phyloP scores from a whole-genome alignment of 1,140 invertebrate species.

The Cotesia typhae region DNA sequence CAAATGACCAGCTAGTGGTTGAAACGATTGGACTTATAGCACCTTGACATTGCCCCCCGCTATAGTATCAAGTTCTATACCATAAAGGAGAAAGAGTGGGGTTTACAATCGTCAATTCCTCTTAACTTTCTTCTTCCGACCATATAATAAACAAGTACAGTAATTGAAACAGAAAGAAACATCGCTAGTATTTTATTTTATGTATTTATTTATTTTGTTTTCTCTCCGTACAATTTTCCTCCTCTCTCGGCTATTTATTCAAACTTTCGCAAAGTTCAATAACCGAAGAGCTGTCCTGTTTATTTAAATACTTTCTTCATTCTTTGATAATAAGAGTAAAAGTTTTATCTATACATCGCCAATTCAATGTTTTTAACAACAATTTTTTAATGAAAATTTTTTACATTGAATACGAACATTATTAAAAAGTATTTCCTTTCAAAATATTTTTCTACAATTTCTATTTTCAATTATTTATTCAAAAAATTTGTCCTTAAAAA shows the following conservation, averaged over 20 bases:
- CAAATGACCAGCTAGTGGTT: conserved; percentile 56
- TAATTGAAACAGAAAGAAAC: conserved; percentile 5
- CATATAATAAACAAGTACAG: conserved; percentile 3
- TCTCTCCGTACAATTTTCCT: background rate
- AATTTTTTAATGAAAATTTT: background rate
- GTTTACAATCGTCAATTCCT: conserved; percentile 21
- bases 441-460: too few relatives aligned
- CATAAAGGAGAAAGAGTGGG: conserved; percentile 36
- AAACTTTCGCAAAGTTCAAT: conserved; percentile 24
- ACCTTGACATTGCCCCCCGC: conserved; percentile 66
- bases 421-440: too few relatives aligned
- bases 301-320: conserved; percentile 19
- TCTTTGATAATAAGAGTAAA: conserved; percentile 12
- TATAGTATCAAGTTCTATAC: conserved; percentile 32
- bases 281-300: background rate
- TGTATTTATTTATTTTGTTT: background rate
- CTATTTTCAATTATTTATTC: too few relatives aligned
- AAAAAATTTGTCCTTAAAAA: too few relatives aligned
- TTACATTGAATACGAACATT: too few relatives aligned
- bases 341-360: background rate
- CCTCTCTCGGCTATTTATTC: conserved; percentile 10
- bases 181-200: background rate
- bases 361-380: background rate
- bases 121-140: conserved; percentile 34
- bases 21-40: conserved; percentile 60